A percentile compares a stretch with the other conserved stretches of the same genome.
Conservation (phyloP, 2,113 vertebrate genomes). For the Anarhynchus alexandrinus region DNA sequence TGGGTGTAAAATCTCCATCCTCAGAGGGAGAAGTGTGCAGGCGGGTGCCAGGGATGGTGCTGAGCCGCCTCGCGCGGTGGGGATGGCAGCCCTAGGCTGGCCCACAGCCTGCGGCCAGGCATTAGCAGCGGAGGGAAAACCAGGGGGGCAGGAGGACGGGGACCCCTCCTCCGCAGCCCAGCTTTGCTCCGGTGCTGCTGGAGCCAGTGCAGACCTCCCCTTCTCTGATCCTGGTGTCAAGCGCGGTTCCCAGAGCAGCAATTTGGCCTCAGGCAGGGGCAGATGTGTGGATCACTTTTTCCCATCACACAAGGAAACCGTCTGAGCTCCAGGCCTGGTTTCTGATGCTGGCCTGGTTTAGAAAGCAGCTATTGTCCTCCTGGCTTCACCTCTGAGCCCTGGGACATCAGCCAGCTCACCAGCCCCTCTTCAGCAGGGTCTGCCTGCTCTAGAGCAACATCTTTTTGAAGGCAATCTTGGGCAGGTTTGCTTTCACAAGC, state of each 20-base stretch:
- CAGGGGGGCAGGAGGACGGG: not conserved
- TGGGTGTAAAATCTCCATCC: not conserved
- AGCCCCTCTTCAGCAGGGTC: not conserved
- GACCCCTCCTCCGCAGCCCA: not conserved
- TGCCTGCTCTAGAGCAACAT: not conserved
- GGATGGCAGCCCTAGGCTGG: not conserved
- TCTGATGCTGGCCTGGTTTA: not conserved
- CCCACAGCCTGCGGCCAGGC: not conserved
- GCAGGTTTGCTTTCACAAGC: not conserved
- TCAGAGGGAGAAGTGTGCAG: accelerated
- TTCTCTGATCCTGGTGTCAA: not conserved
- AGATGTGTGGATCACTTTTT: not conserved
- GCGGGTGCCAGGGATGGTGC: not conserved
- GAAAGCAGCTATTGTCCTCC: not conserved
- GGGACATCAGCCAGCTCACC: not conserved
- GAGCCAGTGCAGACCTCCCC: not conserved
- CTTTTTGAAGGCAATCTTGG: not conserved
- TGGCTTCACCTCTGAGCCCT: not conserved
- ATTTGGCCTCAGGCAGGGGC: not conserved
- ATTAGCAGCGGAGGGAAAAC: accelerated
- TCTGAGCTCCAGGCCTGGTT: not conserved
- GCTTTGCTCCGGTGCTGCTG: not conserved
- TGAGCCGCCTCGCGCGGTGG: accelerated
- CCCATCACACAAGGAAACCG: not conserved
- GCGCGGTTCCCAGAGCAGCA: not conserved